These are phyloP conservation scores for Antheraea mylitta DNA, from an alignment of 1,140 invertebrate species.

Conservation along the genomic window DNA sequence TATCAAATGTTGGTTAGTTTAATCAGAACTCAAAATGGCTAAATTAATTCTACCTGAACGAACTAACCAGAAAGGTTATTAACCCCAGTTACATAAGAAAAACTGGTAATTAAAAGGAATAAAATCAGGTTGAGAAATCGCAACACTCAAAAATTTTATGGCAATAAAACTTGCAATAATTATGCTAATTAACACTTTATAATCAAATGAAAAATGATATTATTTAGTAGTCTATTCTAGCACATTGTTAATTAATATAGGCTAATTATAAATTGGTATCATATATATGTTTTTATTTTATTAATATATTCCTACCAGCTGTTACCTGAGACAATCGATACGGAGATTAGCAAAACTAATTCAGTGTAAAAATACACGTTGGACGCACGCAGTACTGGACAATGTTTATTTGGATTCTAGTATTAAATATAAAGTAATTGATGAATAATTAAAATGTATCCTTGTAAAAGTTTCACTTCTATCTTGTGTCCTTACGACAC, in stretches of 20 bases:
- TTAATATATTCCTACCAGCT: background rate
- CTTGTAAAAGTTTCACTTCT: too few species aligned
- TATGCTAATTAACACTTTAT: slow-evolving; percentile 29
- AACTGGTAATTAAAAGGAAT: slow-evolving; percentile 5
- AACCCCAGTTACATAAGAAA: slow-evolving; percentile 15
- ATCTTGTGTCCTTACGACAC: too few species aligned
- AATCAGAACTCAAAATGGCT: too few species aligned
- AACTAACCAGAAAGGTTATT: slow-evolving; percentile 9
- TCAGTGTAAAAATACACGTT: too few species aligned
- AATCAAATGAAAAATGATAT: slow-evolving; percentile 21
- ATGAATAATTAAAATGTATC: too few species aligned
- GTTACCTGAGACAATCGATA: too few species aligned
- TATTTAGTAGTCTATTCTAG: slow-evolving; percentile 9
- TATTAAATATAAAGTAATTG: too few species aligned
- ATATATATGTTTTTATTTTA: background rate
- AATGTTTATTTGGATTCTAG: too few species aligned
- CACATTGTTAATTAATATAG: slow-evolving; percentile 11
- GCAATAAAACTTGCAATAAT: slow-evolving; percentile 16
- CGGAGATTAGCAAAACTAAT: too few species aligned
- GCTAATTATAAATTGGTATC: background rate
- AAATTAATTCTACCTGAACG: background rate
- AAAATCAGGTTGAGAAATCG: slow-evolving; percentile 1
- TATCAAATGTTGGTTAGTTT: too few species aligned
- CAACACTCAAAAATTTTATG: background rate
- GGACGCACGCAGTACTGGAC: too few species aligned